Base-by-base conservation (phyloP, 2,888 invertebrate genomes). In the Lissocephala sabroskyi region DNA sequence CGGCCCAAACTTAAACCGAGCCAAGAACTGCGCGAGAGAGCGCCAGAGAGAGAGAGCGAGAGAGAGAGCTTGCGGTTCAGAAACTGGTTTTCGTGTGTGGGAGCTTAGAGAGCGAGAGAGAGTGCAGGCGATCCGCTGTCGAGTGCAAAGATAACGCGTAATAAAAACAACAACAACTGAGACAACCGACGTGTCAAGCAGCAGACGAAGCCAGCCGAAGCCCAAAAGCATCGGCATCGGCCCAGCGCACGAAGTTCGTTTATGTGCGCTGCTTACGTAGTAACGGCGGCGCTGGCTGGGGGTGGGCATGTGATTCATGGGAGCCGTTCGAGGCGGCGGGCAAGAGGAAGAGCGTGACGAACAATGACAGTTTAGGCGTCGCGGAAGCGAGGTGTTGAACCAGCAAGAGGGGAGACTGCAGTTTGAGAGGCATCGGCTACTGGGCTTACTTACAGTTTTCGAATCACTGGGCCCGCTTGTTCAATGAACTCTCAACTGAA, bases 101-200 rank as follows among this genome's bases (percentile, higher is more conserved):
- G 41, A 29, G 41, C 29, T 1, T 16, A 32, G 48, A 51, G 48
- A 35, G 46, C 41, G 18, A 32, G 43, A 44, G 49, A 56, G 57
- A 49, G 52, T 39, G 44, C 17, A 6, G 16, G 16, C 28, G 41
- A 41, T 41, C 41, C 16, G 10, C 9, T 16, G 7, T 3, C 26
- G 28, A 23, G 9, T 26, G 40, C 16, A 40, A 70, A 70, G 74
- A 70, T 70, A 70, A 65, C 52, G 70, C 74, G 71, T 74, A 74
- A 48, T 65, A 58, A 51, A 60, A 66, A 66, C 56, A 74, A 66
- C 64, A 65, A 41, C n/a, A 47, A 29, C 4, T 19, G 26, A 19
- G 51, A 41, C 4, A 28, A 30, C 33, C 59, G 57, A 75, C 71
- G 70, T 70, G 75, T 71, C 75, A 71, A 56, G 56, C 62, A 40